Evolutionary conservation across 2,113 vertebrate genomes (phyloP).

Genomic region (Tragelaphus strepsiceros): DNA sequence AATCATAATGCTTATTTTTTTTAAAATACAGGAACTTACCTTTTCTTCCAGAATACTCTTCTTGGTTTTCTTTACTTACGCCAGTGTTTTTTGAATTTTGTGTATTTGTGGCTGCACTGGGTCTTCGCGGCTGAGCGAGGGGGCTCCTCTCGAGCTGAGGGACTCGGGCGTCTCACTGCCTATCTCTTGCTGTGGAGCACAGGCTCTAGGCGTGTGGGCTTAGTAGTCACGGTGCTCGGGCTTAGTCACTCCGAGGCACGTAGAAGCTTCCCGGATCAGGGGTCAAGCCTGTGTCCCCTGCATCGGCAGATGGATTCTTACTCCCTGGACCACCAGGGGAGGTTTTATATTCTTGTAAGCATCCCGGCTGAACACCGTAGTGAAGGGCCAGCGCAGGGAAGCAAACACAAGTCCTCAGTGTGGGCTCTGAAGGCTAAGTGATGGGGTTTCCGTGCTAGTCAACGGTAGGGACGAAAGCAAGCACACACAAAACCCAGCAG

Average conservation of each 20-base stretch:
- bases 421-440: background rate
- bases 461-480: background rate
- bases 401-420: background rate
- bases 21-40: background rate
- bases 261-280: background rate
- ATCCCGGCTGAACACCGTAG: background rate
- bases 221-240: background rate
- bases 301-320: background rate
- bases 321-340: background rate
- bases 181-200: fast-evolving
- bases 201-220: background rate
- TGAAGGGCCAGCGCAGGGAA: background rate
- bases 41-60: background rate
- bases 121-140: fast-evolving
- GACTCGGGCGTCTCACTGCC: background rate
- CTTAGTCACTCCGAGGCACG: background rate
- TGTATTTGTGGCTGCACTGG: background rate
- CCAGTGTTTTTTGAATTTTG: background rate
- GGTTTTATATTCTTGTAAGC: background rate
- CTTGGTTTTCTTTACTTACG: background rate
- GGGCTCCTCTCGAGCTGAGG: background rate
- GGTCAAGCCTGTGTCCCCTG: background rate
- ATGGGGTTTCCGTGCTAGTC: background rate
- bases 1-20: background rate
- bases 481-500: background rate